A percentile compares a stretch with the other conserved stretches of the same genome.
These are phyloP conservation scores for Halcyon malimbica DNA, from an alignment of 2,113 vertebrate genomes.

Conservation along the genomic window DNA sequence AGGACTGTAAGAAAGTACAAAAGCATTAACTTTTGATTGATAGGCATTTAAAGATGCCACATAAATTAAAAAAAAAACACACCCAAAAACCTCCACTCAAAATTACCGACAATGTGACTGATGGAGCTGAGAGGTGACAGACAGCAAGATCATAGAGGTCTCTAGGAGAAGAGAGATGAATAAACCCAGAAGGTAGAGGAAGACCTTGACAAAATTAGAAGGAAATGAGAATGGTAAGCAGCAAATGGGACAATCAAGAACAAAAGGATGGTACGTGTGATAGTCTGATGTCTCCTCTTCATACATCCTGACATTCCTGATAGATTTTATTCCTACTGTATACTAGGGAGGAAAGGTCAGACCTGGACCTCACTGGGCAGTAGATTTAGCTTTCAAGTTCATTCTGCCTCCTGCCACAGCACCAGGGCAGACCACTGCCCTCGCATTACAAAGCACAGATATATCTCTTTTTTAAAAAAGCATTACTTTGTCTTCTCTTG, in stretches of 20 bases:
- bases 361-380: neutral
- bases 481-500: neutral
- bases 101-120: neutral
- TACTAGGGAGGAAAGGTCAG: neutral
- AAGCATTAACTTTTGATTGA: neutral
- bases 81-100: neutral
- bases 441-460: neutral
- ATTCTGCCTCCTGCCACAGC: neutral
- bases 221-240: neutral
- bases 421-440: neutral
- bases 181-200: neutral
- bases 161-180: neutral
- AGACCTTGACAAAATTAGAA: neutral
- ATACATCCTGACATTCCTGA: neutral
- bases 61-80: neutral
- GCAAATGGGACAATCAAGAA: neutral
- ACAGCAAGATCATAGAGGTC: neutral
- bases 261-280: neutral
- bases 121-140: neutral
- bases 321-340: neutral
- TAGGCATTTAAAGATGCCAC: neutral
- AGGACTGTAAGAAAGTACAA: neutral
- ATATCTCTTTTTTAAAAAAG: neutral
- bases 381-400: neutral
- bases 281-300: neutral